phyloP scores from a whole-genome alignment of 2,113 vertebrate species.

The Perccottus glenii region DNA sequence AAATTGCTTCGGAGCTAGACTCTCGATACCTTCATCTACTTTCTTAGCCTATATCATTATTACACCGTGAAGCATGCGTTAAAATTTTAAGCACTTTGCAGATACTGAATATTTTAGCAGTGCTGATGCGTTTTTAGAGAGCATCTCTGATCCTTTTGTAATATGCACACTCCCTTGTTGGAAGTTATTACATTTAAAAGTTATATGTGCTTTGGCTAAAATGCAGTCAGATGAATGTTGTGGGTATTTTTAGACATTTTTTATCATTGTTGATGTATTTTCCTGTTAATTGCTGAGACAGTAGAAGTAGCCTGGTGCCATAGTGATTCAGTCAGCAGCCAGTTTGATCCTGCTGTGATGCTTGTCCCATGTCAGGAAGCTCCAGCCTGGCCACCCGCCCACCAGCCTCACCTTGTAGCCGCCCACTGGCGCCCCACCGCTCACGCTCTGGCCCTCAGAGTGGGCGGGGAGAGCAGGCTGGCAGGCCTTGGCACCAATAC shows the following conservation, averaged over 20 bases:
- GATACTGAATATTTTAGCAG: slow-evolving; percentile 52
- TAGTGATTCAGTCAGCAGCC: slow-evolving; percentile 77
- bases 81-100: slow-evolving; percentile 59
- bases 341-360: slow-evolving; percentile 79
- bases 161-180: not conserved
- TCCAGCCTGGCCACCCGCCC: slow-evolving; percentile 78
- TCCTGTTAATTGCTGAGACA: slow-evolving; percentile 64
- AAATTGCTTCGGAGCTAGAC: slow-evolving; percentile 70
- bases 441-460: slow-evolving; percentile 75
- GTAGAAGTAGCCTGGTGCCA: slow-evolving; percentile 43
- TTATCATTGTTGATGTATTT: slow-evolving; percentile 44
- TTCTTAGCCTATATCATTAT: slow-evolving; percentile 60
- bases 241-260: slow-evolving; percentile 46
- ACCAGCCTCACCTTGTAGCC: slow-evolving; percentile 79
- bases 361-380: slow-evolving; percentile 79
- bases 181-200: slow-evolving; percentile 12
- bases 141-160: slow-evolving; percentile 18
- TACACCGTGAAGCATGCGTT: slow-evolving; percentile 61
- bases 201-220: slow-evolving; percentile 16
- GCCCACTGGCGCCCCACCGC: slow-evolving; percentile 69
- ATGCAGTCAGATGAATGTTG: slow-evolving; percentile 9
- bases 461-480: slow-evolving; percentile 76
- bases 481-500: slow-evolving; percentile 71
- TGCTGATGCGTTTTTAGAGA: slow-evolving; percentile 50
- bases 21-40: slow-evolving; percentile 65